Base-by-base conservation (phyloP, 53 echinoderm and acorn worm genomes). In the Stichopus horrens region DNA sequence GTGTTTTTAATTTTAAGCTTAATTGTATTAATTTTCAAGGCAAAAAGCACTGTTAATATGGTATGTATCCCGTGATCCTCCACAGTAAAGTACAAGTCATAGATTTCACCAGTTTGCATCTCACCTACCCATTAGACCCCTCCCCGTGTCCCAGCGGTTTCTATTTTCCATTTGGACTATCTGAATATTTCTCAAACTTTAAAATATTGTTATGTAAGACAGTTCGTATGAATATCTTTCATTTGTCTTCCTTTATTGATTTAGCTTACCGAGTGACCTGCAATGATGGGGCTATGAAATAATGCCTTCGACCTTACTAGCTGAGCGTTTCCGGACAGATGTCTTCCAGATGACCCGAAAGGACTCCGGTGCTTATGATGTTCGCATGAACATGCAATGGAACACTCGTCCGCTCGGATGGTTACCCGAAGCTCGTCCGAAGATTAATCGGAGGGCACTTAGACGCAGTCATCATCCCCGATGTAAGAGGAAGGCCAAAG, bases 341-440 rank as follows among this genome's bases (percentile, higher is more conserved):
- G 63, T 16, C 16, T 63, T 63, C 63, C 11, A 10, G 10, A 16
- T 63, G 16, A 63, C 63, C 16, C 63, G 63, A 16, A 63, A 63
- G 63, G 63, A 63, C 5, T 63, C 63, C 4, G 63, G 63, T 63
- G 63, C 63, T 63, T 63, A 63, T 16, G 63, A 16, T 9, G 16
- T 63, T 63, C 63, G 56, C n/a, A 79, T 79, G 79, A 53, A 53
- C 19, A 79, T 55, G 55, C 79, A 79, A 19, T 79, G 79, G 79
- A 79, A 79, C 16, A 79, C 79, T 7, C 55, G 79, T 51, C 79
- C 79, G 52, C 55, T 79, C 54, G 79, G 79, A n/a, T 79, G 79
- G 79, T 55, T 79, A 55, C 79, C 79, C 55, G 79, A 79, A 8
- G 13, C 79, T 54, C 79, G n/a, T 14, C 16, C 78, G 5, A 78